phyloP scores from a whole-genome alignment of 2,797 vertebrate genomes.

The Pteronotus mesoamericanus region DNA sequence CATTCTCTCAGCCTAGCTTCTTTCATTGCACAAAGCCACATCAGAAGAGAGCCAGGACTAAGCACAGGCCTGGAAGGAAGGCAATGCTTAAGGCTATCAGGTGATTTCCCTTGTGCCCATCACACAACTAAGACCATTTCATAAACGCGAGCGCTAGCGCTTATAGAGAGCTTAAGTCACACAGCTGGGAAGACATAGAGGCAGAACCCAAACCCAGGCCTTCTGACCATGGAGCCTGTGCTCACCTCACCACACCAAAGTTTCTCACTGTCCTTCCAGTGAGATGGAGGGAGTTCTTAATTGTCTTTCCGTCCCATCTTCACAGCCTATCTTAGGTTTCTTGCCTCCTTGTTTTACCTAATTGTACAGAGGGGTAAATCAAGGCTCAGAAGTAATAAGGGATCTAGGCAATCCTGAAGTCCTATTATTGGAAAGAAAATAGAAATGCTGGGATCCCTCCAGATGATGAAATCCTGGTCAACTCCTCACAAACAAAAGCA shows the following conservation, averaged over 20 bases:
- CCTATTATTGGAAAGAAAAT: neutral
- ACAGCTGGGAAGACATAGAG: neutral
- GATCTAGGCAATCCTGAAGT: neutral
- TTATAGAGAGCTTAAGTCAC: neutral
- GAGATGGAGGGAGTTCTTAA: neutral
- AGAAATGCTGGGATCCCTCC: neutral
- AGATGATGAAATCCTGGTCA: neutral
- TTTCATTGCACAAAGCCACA: neutral
- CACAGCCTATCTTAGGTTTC: neutral
- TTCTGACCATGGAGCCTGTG: neutral
- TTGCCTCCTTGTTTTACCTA: neutral
- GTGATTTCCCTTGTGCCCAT: neutral
- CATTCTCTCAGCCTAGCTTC: constrained; percentile 13
- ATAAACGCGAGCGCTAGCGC: neutral
- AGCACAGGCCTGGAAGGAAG: neutral
- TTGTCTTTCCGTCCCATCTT: neutral
- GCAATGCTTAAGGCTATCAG: neutral
- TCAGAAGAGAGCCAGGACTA: neutral
- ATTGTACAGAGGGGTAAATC: neutral
- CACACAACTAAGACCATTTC: neutral
- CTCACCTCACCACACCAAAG: neutral
- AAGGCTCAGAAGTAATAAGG: neutral
- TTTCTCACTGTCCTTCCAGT: neutral
- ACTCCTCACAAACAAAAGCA: neutral
- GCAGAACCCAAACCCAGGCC: neutral